Percentiles rank a stretch among this genome's conserved stretches.
These are phyloP conservation scores for Anhinga rufa DNA, from an alignment of 2,113 vertebrate species.

Conservation along the genomic window DNA sequence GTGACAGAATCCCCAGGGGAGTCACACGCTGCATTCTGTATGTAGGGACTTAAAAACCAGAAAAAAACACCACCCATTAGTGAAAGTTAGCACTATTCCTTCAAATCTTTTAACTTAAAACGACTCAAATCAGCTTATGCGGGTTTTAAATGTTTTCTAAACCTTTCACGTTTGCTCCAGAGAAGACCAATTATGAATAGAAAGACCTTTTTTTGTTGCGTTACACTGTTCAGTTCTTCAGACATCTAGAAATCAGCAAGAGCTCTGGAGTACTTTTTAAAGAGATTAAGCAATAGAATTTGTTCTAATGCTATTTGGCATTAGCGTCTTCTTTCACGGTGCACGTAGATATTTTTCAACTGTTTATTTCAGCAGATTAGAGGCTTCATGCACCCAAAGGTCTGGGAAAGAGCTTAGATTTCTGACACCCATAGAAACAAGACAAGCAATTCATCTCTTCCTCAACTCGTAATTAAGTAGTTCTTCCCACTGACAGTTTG, in stretches of 20 bases:
- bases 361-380: neutral
- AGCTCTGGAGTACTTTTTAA: neutral
- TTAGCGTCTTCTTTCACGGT: neutral
- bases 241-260: neutral
- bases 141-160: neutral
- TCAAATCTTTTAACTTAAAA: neutral
- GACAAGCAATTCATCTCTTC: neutral
- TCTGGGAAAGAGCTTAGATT: neutral
- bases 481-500: neutral
- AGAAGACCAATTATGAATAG: neutral
- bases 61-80: neutral
- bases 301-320: neutral
- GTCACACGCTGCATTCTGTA: conserved; percentile 86
- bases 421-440: neutral
- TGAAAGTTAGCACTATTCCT: neutral
- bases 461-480: neutral
- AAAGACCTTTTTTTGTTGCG: neutral
- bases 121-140: neutral
- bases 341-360: rapidly evolving
- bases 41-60: conserved; percentile 64
- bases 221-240: neutral
- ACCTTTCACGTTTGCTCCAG: neutral
- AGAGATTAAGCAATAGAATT: neutral
- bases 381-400: neutral
- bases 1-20: conserved; percentile 85